Evolutionary conservation across 2,888 invertebrate genomes (phyloP).

Genomic region (Allygus modestus): DNA sequence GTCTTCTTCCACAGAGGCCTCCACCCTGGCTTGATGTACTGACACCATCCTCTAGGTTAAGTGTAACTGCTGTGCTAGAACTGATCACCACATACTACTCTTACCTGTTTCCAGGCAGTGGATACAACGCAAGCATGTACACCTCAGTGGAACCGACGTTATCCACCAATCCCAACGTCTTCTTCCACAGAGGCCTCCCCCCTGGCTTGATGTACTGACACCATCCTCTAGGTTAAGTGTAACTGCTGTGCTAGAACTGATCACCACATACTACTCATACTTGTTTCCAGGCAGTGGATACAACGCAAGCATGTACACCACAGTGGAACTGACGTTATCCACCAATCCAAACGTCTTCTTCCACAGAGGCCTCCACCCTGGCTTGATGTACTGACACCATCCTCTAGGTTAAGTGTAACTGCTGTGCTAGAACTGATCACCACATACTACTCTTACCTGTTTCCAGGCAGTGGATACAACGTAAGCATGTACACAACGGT

Average conservation of each 20-base stretch:
- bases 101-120: constrained; percentile 65
- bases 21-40: constrained; percentile 96
- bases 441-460: neutral
- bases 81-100: neutral
- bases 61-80: neutral
- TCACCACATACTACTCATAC: neutral
- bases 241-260: neutral
- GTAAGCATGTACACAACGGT: constrained; percentile 90
- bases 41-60: constrained; percentile 71
- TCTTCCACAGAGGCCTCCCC: constrained; percentile 92
- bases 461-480: constrained; percentile 79
- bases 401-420: constrained; percentile 4
- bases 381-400: constrained; percentile 89
- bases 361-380: constrained; percentile 91
- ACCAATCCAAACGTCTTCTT: constrained; percentile 95
- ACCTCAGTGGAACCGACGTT: constrained; percentile 90
- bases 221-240: constrained; percentile 20
- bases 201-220: constrained; percentile 94
- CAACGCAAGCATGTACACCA: constrained; percentile 91
- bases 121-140: constrained; percentile 90
- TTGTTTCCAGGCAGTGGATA: constrained; percentile 75
- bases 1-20: constrained; percentile 93
- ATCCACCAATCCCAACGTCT: constrained; percentile 94
- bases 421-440: neutral
- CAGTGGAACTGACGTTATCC: constrained; percentile 90